These are phyloP conservation scores for Bombus confusus DNA, from an alignment of 1,140 invertebrate species.

Conservation along the genomic window DNA sequence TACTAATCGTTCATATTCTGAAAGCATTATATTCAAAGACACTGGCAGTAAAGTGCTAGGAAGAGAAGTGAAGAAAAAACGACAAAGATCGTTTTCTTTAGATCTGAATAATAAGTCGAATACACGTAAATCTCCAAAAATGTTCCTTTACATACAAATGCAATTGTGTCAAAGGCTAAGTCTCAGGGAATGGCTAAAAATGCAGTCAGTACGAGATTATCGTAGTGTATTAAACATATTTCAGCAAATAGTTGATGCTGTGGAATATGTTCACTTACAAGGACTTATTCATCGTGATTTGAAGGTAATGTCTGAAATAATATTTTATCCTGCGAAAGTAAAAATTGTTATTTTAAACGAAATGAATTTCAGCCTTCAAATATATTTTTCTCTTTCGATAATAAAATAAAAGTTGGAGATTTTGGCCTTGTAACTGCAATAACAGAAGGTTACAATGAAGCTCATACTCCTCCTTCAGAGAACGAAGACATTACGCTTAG, in stretches of 20 bases:
- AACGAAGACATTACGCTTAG: constrained; percentile 55
- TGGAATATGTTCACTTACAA: constrained; percentile 96
- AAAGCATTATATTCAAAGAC: constrained; percentile 67
- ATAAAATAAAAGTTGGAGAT: constrained; percentile 96
- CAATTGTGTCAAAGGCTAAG: constrained; percentile 95
- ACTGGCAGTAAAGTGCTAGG: constrained; percentile 16
- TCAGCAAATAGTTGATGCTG: constrained; percentile 95
- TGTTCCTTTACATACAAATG: constrained; percentile 98
- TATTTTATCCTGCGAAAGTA: neutral
- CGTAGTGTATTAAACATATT: constrained; percentile 89
- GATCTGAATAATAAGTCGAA: constrained; percentile 72
- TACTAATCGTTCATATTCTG: constrained; percentile 33
- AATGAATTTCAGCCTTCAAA: constrained; percentile 91
- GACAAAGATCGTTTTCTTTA: constrained; percentile 74
- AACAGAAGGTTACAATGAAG: constrained; percentile 84
- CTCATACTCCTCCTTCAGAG: constrained; percentile 70
- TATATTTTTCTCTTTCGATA: constrained; percentile 96
- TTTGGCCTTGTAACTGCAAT: constrained; percentile 97
- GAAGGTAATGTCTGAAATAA: constrained; percentile 85
- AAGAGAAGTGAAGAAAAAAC: constrained; percentile 42
- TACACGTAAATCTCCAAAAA: constrained; percentile 77
- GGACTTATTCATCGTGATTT: constrained; percentile 97
- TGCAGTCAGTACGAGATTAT: constrained; percentile 80
- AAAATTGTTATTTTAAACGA: constrained; percentile 34
- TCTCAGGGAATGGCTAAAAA: constrained; percentile 93